Evolutionary conservation across 2,113 vertebrate genomes (phyloP), one percentile per base, ranked within the genome.

Genomic region (Misgurnus anguillicaudatus): DNA sequence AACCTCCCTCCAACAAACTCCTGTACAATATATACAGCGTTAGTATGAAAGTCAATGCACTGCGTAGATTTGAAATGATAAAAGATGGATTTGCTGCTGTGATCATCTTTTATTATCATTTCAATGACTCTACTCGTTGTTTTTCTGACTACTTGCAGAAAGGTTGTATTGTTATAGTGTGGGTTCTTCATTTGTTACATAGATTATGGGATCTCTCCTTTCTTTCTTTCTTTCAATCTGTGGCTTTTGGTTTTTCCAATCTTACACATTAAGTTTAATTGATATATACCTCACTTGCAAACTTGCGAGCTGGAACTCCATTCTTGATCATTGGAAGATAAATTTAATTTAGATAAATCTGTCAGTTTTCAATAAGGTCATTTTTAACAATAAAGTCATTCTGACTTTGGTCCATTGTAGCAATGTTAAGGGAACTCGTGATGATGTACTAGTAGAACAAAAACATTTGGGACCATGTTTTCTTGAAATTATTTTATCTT

Each of bases 41-140:
- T 92, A 89, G 93, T 95, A 95, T 96, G 95, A 95, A 95, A 95
- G 95, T 95, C 93, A 91, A 95, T 93, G 94, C 96, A 95, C 96
- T 95, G 95, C 95, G 95, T 89, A 75, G 84, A 86, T 86, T 80
- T 77, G 84, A 88, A 88, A 87, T 91, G 94, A 93, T 93, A 91
- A 93, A 94, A 90, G 89, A 93, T 94, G 94, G 92, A 93, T 94
- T 96, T 98, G 96, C 95, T 98, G 95, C 94, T 87, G 86, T 87
- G 85, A 85, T 87, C 70, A 42, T 77, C 85, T 86, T 79, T 71
- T 82, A 60, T 14, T 87, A 83, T 86, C 65, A 42, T 55, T 31
- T 61, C 2, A 24, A 76, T 39, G 65, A 24, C 39, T 60, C 55
- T 41, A 21, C 10, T 55, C 41, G 69, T 41, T 39, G 47, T 69